Evolutionary conservation across 2,888 invertebrate species (phyloP).

Genomic region (Lasioglossum lativentre): DNA sequence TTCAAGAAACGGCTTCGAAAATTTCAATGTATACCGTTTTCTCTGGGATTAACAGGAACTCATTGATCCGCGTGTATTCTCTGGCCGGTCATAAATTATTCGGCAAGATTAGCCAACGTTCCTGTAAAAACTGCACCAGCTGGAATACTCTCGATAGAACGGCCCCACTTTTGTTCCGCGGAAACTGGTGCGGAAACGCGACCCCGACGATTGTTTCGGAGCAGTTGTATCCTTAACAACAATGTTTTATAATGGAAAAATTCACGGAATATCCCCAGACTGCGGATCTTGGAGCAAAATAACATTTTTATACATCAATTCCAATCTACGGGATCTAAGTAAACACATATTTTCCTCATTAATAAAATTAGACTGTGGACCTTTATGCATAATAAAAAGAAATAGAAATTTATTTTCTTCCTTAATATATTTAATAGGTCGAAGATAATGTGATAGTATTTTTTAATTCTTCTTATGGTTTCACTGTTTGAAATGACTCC

Average conservation of each 20-base stretch:
- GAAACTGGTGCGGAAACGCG: not conserved
- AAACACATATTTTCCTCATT: too few species aligned
- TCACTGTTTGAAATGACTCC: too few species aligned
- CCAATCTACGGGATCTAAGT: too few species aligned
- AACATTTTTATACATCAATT: too few species aligned
- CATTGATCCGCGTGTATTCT: not conserved
- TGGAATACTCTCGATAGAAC: not conserved
- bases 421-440: too few species aligned
- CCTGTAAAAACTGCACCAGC: not conserved
- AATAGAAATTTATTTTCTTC: too few species aligned
- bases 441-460: too few species aligned
- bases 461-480: too few species aligned
- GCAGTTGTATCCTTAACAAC: not conserved
- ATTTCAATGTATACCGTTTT: not conserved
- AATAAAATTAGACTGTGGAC: too few species aligned
- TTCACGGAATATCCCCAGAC: not conserved
- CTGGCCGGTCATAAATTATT: not conserved
- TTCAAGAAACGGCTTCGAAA: not conserved
- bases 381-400: too few species aligned
- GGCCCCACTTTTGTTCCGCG: not conserved
- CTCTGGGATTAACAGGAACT: not conserved
- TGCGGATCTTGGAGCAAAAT: too few species aligned
- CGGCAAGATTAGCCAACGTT: not conserved
- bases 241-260: not conserved
- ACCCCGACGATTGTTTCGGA: not conserved